Percentiles rank a stretch among this genome's conserved stretches.
Evolutionary conservation across 2,888 invertebrate species (phyloP).

Genomic region (Antitype chi): DNA sequence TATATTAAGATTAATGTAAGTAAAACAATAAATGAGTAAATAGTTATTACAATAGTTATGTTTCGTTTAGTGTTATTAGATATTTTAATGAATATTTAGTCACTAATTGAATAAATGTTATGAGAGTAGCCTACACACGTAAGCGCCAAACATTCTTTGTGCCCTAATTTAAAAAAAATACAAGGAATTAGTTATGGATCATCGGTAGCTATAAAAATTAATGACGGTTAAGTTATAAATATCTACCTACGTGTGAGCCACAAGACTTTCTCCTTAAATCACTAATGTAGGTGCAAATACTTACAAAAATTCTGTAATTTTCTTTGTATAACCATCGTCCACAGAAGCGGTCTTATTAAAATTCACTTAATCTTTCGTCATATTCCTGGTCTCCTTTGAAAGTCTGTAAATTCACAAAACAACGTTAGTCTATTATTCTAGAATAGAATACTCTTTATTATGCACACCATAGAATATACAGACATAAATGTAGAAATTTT

Average conservation of each 20-base stretch:
- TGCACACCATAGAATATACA: too few species aligned
- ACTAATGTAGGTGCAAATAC: neutral
- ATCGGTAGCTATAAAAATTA: conserved; percentile 5
- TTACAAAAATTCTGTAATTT: neutral
- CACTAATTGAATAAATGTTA: neutral
- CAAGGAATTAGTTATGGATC: conserved; percentile 16
- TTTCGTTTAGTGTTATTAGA: neutral
- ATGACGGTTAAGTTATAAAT: conserved; percentile 15
- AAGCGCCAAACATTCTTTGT: neutral
- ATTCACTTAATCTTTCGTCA: too few species aligned
- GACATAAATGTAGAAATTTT: too few species aligned
- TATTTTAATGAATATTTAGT: neutral
- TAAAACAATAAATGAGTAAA: neutral
- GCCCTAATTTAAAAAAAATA: neutral
- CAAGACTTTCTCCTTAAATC: conserved; percentile 15
- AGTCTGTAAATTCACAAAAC: neutral
- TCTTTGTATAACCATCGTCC: neutral
- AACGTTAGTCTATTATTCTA: neutral
- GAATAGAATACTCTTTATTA: too few species aligned
- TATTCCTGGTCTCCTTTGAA: neutral
- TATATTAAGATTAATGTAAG: too few species aligned
- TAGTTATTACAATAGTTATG: neutral
- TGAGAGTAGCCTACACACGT: neutral
- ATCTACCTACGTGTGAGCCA: neutral
- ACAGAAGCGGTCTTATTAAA: neutral